These are phyloP conservation scores for Dione vanillae DNA, from an alignment of 2,888 invertebrate genomes.

Conservation along the genomic window DNA sequence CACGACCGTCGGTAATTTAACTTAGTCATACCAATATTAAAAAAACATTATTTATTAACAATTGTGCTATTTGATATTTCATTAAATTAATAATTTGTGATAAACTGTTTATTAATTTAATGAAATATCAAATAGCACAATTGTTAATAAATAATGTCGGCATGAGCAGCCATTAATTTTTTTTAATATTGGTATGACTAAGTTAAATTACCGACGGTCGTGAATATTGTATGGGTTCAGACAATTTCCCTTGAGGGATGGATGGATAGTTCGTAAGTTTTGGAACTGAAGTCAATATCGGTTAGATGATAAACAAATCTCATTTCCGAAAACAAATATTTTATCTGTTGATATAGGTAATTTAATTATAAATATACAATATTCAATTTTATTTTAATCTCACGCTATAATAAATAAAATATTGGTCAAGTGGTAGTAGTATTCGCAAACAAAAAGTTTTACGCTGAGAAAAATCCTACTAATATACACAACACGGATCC, in stretches of 20 bases:
- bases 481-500: too few species aligned
- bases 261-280: background rate
- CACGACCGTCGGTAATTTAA: constrained; percentile 2
- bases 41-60: background rate
- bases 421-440: too few species aligned
- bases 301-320: background rate
- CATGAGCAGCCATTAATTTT: too few species aligned
- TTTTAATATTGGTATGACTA: constrained; percentile 1
- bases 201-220: constrained; percentile 1
- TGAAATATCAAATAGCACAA: background rate
- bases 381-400: background rate
- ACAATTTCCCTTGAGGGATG: constrained; percentile 11
- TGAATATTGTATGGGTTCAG: constrained; percentile 10
- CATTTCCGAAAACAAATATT: background rate
- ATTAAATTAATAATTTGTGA: too few species aligned
- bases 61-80: background rate
- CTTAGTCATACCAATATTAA: constrained; percentile 7
- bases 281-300: background rate
- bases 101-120: too few species aligned
- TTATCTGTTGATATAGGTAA: background rate
- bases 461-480: too few species aligned
- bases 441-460: too few species aligned
- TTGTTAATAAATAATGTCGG: background rate
- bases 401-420: too few species aligned
- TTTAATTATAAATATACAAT: background rate